These are phyloP conservation scores for Pseudochirops corinnae DNA, from an alignment of 2,797 vertebrate genomes.

Conservation along the genomic window DNA sequence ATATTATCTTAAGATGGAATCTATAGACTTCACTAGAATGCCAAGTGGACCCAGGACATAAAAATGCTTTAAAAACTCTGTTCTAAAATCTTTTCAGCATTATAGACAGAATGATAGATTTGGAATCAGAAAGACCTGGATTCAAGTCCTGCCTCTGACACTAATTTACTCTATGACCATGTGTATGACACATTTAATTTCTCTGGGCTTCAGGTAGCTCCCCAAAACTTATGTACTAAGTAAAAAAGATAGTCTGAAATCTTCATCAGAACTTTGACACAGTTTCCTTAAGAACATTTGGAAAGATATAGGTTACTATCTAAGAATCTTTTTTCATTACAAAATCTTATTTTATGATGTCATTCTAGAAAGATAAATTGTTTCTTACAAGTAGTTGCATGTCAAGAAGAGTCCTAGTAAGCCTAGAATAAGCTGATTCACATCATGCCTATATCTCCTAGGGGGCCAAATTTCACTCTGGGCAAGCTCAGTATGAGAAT, in stretches of 20 bases:
- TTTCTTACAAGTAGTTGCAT: neutral
- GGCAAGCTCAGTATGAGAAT: neutral
- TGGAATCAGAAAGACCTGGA: neutral
- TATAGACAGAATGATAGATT: neutral
- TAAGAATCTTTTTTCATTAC: neutral
- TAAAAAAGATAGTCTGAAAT: neutral
- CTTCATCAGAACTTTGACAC: neutral
- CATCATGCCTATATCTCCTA: neutral
- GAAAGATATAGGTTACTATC: neutral
- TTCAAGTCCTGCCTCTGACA: neutral
- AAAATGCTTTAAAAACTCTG: neutral
- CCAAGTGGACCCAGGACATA: neutral
- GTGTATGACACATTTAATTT: neutral
- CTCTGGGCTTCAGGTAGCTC: neutral
- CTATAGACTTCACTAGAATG: neutral
- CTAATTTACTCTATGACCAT: neutral
- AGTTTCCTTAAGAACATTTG: neutral
- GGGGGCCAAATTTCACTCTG: neutral
- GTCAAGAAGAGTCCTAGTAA: neutral
- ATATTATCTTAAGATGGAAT: neutral
- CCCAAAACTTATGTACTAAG: neutral
- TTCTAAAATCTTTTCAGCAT: neutral
- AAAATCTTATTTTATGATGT: neutral
- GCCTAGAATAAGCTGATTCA: neutral
- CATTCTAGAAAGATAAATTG: neutral